These are phyloP conservation scores for Cyrtodaria siliqua DNA, from an alignment of 2,888 invertebrate species.

Conservation along the genomic window DNA sequence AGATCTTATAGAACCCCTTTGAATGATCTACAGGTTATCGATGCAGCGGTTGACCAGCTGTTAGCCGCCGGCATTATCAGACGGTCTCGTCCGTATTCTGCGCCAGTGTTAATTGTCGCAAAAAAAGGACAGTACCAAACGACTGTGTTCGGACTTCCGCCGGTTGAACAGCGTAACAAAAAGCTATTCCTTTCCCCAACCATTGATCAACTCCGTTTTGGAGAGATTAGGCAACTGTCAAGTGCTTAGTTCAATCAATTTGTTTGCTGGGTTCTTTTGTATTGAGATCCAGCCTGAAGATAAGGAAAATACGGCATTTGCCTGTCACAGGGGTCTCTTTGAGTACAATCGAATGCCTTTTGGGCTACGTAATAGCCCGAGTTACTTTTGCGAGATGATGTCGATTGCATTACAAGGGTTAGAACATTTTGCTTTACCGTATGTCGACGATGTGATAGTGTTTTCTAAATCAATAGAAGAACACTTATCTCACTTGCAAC, in stretches of 20 bases:
- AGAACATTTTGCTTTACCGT: constrained; percentile 5
- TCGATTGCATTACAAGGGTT: constrained; percentile 1
- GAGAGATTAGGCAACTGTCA: background rate
- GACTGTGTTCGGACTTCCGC: constrained; percentile 8
- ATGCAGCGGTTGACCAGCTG: too few relatives aligned
- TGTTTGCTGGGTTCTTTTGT: constrained; percentile 5
- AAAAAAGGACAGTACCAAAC: background rate
- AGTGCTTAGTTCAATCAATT: background rate
- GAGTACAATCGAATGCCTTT: background rate
- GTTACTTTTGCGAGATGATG: constrained; percentile 16
- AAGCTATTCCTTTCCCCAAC: background rate
- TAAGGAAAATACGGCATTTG: constrained; percentile 11
- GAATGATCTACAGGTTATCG: too few relatives aligned
- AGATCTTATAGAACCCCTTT: too few relatives aligned
- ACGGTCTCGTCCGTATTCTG: too few relatives aligned
- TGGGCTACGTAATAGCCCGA: background rate
- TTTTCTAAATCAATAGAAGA: constrained; percentile 7
- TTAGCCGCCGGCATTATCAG: too few relatives aligned
- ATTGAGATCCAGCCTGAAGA: background rate
- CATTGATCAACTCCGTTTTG: constrained; percentile 7
- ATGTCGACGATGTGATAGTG: constrained; percentile 10
- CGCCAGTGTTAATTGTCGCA: too few relatives aligned
- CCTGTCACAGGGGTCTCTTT: constrained; percentile 2
- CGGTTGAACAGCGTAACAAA: constrained; percentile 2
- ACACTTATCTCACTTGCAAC: constrained; percentile 6